Base-by-base conservation (phyloP, 2,797 vertebrate species). In the Pelodytes ibericus region DNA sequence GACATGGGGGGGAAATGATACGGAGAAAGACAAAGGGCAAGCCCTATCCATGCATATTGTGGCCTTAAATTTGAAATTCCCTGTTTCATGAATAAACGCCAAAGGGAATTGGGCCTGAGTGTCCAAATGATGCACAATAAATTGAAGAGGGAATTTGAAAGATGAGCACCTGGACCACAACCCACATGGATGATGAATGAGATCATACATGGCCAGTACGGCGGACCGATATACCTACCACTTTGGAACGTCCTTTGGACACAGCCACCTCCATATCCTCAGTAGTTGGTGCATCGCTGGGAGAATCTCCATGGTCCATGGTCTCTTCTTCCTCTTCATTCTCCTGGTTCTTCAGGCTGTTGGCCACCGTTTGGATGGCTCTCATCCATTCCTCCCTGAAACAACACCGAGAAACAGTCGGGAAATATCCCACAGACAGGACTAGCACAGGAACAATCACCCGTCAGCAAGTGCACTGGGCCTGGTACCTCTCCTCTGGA, bases 351-450 rank as follows among this genome's bases (percentile, higher is more conserved):
- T 98, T 97, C 41, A 98, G 91, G 80, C 95, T 94, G 80, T 97
- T 97, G 74, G 96, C 95, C 0, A 98, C 96, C 0, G 93, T 92
- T 86, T 98, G 96, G 82, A 98, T 98, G 49, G 95, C 92, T 74
- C 87, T 87, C 86, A 96, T 96, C 96, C 96, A 98, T 67, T 98
- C 95, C 86, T 98, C 96, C 83, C 96, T 98, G 80, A 0, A 10
- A 1, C 26, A 8, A 36, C 18, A 16, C 2, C 6, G n/a, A n/a
- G n/a, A 30, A 20, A 67, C 7, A 20, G 5, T 9, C 41, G 27
- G 36, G 18, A 18, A 16, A 2, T 18, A 9, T n/a, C n/a, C n/a
- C n/a, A n/a, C n/a, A n/a, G n/a, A n/a, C n/a, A n/a, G n/a, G n/a
- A n/a, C n/a, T n/a, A n/a, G n/a, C n/a, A n/a, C n/a, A n/a, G n/a